A percentile compares a stretch with the other conserved stretches of the same genome.
phyloP scores from a whole-genome alignment of 1,140 invertebrate species.

The Drosophila pectinifera region DNA sequence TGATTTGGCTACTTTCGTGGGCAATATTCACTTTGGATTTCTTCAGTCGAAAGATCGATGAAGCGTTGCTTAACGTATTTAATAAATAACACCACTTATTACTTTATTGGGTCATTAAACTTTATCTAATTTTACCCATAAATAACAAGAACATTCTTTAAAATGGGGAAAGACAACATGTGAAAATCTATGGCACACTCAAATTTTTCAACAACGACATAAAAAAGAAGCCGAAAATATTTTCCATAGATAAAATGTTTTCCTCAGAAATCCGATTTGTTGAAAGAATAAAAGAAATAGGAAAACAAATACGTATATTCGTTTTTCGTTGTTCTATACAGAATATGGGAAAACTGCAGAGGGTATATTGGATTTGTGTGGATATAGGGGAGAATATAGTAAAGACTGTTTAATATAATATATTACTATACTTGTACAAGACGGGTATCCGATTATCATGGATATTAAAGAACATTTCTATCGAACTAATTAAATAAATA shows the following conservation, averaged over 20 bases:
- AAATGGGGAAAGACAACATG: background rate
- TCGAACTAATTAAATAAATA: background rate
- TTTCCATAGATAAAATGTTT: conserved; percentile 45
- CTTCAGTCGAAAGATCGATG: background rate
- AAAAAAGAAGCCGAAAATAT: conserved; percentile 55
- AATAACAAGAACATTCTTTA: conserved; percentile 23
- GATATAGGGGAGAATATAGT: background rate
- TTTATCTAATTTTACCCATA: conserved; percentile 10
- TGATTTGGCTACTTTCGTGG: background rate
- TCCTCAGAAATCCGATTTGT: conserved; percentile 34
- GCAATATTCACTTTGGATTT: conserved; percentile 2
- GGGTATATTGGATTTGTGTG: background rate
- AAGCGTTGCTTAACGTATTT: background rate
- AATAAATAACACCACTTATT: conserved; percentile 6
- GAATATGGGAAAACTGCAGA: background rate
- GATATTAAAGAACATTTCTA: no score
- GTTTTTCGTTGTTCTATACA: background rate
- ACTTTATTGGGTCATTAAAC: conserved; percentile 1
- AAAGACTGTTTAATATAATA: background rate
- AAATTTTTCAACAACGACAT: conserved; percentile 44
- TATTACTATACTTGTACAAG: no score
- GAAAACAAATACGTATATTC: conserved; percentile 21
- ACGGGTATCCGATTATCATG: no score
- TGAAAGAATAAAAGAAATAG: conserved; percentile 29
- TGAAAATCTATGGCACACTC: conserved; percentile 46